Conservation (phyloP, 2,888 invertebrate genomes). For the Caradrina clavipalpis region DNA sequence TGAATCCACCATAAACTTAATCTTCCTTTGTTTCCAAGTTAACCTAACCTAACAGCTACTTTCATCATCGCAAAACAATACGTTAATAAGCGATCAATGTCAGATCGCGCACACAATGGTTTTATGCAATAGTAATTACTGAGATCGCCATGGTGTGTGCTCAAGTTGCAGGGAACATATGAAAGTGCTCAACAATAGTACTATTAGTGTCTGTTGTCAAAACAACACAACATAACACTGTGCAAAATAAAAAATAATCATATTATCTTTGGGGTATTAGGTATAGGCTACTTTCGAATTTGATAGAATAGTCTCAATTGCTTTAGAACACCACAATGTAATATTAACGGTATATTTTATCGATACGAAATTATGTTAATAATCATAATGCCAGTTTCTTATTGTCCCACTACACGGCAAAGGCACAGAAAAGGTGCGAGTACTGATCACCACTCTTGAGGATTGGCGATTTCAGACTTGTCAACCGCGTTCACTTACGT, state of each 20-base stretch:
- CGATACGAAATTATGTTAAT: conserved; percentile 8
- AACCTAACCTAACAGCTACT: conserved; percentile 44
- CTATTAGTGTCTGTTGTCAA: conserved; percentile 65
- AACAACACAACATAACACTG: conserved; percentile 58
- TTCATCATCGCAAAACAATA: conserved; percentile 50
- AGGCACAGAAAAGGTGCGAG: too few species aligned
- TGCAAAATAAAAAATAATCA: conserved; percentile 36
- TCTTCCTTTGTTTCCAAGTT: conserved; percentile 25
- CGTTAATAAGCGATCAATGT: conserved; percentile 75
- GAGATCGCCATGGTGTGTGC: conserved; percentile 57
- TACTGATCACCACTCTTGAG: too few species aligned
- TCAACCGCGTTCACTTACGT: too few species aligned
- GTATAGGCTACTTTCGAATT: conserved; percentile 44
- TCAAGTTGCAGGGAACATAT: conserved; percentile 32
- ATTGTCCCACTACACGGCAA: too few species aligned
- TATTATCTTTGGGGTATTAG: conserved; percentile 33
- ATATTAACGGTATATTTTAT: background rate
- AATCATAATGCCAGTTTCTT: too few species aligned
- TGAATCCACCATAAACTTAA: conserved; percentile 3
- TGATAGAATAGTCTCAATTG: conserved; percentile 23
- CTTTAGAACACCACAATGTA: background rate
- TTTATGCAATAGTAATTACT: conserved; percentile 76
- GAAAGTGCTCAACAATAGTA: conserved; percentile 67
- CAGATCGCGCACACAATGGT: conserved; percentile 75
- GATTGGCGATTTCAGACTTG: too few species aligned